phyloP scores from a whole-genome alignment of 2,113 vertebrate genomes.

The Cepphus grylle region DNA sequence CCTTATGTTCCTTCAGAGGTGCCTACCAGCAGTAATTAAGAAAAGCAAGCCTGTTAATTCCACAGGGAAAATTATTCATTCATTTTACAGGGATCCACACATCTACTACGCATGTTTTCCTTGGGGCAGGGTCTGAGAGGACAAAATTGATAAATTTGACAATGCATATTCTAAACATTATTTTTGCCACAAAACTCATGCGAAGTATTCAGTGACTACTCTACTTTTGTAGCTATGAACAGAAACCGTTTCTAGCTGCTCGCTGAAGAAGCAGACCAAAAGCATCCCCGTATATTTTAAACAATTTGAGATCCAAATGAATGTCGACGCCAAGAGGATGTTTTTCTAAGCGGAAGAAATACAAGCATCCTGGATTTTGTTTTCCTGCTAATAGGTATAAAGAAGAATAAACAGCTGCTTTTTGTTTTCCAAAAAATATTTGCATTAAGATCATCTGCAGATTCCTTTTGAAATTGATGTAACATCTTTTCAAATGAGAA shows the following conservation, averaged over 20 bases:
- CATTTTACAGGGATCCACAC: background rate
- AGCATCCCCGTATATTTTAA: background rate
- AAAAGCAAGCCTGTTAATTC: background rate
- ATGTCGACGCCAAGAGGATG: conserved; percentile 15
- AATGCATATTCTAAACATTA: background rate
- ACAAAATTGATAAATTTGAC: background rate
- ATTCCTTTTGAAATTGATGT: conserved; percentile 27
- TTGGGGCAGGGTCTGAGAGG: background rate
- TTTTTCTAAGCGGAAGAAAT: conserved; percentile 43
- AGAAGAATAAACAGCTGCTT: conserved; percentile 67
- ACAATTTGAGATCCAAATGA: background rate
- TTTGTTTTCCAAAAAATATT: conserved; percentile 54
- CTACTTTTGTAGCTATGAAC: background rate
- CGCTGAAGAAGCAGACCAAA: background rate
- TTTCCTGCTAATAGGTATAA: conserved; percentile 63
- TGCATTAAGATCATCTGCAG: conserved; percentile 59
- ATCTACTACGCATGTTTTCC: background rate
- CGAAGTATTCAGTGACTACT: background rate
- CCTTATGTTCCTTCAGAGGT: background rate
- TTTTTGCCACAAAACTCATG: background rate
- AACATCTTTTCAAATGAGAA: conserved; percentile 52
- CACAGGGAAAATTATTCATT: background rate
- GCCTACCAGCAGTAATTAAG: background rate
- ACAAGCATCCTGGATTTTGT: conserved; percentile 13
- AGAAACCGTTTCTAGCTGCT: background rate